Conservation (phyloP, 2,888 invertebrate species). For the Tenthredo distinguenda region DNA sequence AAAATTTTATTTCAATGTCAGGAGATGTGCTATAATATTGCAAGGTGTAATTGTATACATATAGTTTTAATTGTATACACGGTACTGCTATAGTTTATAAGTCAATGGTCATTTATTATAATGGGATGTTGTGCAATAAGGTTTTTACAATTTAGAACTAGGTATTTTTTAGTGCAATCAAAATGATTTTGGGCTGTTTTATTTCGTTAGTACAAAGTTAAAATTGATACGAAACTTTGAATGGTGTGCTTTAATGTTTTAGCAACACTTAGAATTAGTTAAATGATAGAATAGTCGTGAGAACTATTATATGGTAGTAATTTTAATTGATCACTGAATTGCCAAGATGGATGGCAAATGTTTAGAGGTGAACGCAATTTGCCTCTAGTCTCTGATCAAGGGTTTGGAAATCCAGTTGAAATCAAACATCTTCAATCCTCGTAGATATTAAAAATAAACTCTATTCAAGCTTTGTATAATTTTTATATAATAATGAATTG, state of each 20-base stretch:
- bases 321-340: background rate
- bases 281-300: background rate
- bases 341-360: background rate
- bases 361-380: background rate
- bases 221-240: background rate
- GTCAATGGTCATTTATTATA: background rate
- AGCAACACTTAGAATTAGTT: background rate
- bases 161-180: background rate
- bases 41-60: conserved; percentile 4
- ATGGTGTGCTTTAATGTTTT: background rate
- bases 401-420: background rate
- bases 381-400: background rate
- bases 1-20: conserved; percentile 23
- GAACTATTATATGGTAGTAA: background rate
- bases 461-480: conserved; percentile 17
- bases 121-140: conserved; percentile 39
- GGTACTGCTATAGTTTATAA: conserved; percentile 29
- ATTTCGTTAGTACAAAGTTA: background rate
- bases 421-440: background rate
- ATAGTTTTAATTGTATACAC: background rate
- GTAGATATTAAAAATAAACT: conserved; percentile 1
- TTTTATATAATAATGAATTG: conserved; percentile 52
- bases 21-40: conserved; percentile 24
- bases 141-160: background rate
- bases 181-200: conserved; percentile 8